phyloP scores from a whole-genome alignment of 1,140 invertebrate species.

The Eciton burchellii region DNA sequence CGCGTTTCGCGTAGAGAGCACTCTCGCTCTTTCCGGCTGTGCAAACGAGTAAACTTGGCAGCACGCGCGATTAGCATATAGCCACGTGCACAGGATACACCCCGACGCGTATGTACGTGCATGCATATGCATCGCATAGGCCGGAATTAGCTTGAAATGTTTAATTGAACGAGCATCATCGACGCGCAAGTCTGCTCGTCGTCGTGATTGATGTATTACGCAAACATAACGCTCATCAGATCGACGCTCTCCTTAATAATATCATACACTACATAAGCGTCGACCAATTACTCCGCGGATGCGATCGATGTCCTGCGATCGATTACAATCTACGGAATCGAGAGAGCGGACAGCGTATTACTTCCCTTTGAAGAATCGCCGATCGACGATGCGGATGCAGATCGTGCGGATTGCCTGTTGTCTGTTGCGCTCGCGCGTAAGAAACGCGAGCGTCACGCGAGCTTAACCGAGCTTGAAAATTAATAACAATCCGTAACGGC shows the following conservation, averaged over 20 bases:
- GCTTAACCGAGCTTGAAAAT: no score
- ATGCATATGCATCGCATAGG: conserved; percentile 36
- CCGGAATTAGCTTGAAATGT: conserved; percentile 60
- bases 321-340: not conserved
- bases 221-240: conserved; percentile 34
- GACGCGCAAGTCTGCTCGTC: conserved; percentile 45
- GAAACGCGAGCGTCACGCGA: no score
- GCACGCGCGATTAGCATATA: conserved; percentile 51
- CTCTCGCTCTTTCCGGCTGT: conserved; percentile 17
- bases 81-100: not conserved
- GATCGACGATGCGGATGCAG: not conserved
- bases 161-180: conserved; percentile 58
- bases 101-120: conserved; percentile 1
- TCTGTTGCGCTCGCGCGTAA: no score
- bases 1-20: not conserved
- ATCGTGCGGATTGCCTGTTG: no score
- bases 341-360: conserved; percentile 7
- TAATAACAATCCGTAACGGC: no score
- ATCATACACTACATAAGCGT: conserved; percentile 16
- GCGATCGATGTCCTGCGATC: not conserved
- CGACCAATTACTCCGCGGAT: not conserved
- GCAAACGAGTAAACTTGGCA: conserved; percentile 31
- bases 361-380: not conserved
- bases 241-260: conserved; percentile 41
- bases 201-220: conserved; percentile 51